These are phyloP conservation scores for Melinopterus prodromus DNA, from an alignment of 2,888 invertebrate genomes.

Conservation along the genomic window DNA sequence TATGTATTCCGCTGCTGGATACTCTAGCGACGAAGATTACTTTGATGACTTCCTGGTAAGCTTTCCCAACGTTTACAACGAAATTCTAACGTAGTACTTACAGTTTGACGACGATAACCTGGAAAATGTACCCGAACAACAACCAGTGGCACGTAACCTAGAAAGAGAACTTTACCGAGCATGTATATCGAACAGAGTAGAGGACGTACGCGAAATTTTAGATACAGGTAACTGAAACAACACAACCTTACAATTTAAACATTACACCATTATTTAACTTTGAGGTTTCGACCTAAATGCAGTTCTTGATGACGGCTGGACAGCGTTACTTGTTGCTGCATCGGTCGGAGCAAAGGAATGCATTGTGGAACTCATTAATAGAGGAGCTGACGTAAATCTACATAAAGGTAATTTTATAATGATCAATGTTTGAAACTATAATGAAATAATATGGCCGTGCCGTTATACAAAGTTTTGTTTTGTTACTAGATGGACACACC, in stretches of 20 bases:
- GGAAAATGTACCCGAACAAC: slow-evolving; percentile 23
- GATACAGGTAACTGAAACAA: slow-evolving; percentile 53
- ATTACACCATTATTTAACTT: slow-evolving; percentile 23
- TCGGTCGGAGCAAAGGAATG: slow-evolving; percentile 66
- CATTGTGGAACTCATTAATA: slow-evolving; percentile 63
- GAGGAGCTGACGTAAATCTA: slow-evolving; percentile 68
- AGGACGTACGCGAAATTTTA: slow-evolving; percentile 41
- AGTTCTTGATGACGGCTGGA: slow-evolving; percentile 67
- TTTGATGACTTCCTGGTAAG: slow-evolving; percentile 41
- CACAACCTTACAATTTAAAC: background rate
- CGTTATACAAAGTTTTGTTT: slow-evolving; percentile 17
- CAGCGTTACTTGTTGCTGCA: slow-evolving; percentile 68
- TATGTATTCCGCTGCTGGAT: slow-evolving; percentile 41
- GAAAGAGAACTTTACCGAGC: slow-evolving; percentile 41
- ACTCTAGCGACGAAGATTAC: slow-evolving; percentile 48
- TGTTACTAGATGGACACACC: slow-evolving; percentile 67
- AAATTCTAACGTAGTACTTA: slow-evolving; percentile 24
- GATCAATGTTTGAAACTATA: background rate
- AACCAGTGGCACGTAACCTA: slow-evolving; percentile 15
- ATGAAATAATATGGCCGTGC: too few species aligned
- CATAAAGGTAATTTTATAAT: slow-evolving; percentile 48
- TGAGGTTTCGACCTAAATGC: slow-evolving; percentile 56
- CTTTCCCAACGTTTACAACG: slow-evolving; percentile 23
- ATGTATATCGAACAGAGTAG: slow-evolving; percentile 42
- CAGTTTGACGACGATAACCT: slow-evolving; percentile 37